These are phyloP conservation scores for Thecocarcelia acutangulata DNA, from an alignment of 2,888 invertebrate species.

Conservation along the genomic window DNA sequence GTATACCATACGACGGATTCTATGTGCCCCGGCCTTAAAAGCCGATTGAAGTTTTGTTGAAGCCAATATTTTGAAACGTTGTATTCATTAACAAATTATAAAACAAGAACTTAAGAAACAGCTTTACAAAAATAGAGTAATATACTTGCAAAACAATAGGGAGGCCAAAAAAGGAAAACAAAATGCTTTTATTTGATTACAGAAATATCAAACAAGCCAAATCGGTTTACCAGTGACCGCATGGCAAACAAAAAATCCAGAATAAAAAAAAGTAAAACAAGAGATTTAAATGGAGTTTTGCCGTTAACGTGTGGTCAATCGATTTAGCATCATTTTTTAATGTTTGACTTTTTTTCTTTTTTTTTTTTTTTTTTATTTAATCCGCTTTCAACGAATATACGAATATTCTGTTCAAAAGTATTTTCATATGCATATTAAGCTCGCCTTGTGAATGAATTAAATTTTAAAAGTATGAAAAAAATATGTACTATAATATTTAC, in stretches of 20 bases:
- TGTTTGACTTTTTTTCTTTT: constrained; percentile 33
- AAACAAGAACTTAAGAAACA: no score
- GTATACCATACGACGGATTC: no score
- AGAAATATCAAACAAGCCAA: constrained; percentile 43
- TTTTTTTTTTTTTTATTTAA: constrained; percentile 26
- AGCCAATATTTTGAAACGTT: no score
- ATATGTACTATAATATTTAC: not conserved
- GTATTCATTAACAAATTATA: no score
- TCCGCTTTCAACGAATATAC: constrained; percentile 47
- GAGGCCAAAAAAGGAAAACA: not conserved
- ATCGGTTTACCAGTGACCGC: constrained; percentile 35
- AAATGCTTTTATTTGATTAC: constrained; percentile 43
- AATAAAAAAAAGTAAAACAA: constrained; percentile 2
- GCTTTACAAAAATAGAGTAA: no score
- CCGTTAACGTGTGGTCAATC: constrained; percentile 54
- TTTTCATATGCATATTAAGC: not conserved
- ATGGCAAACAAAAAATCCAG: constrained; percentile 7
- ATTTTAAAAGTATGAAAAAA: not conserved
- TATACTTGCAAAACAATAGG: no score
- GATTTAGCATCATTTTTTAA: constrained; percentile 47
- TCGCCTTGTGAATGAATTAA: not conserved
- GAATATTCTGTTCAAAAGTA: constrained; percentile 12
- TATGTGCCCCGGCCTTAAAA: no score
- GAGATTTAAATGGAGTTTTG: constrained; percentile 34
- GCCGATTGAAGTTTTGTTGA: no score